Percentiles rank a stretch among this genome's conserved stretches.
phyloP scores from a whole-genome alignment of 2,113 vertebrate species.

The Aptenodytes forsteri region DNA sequence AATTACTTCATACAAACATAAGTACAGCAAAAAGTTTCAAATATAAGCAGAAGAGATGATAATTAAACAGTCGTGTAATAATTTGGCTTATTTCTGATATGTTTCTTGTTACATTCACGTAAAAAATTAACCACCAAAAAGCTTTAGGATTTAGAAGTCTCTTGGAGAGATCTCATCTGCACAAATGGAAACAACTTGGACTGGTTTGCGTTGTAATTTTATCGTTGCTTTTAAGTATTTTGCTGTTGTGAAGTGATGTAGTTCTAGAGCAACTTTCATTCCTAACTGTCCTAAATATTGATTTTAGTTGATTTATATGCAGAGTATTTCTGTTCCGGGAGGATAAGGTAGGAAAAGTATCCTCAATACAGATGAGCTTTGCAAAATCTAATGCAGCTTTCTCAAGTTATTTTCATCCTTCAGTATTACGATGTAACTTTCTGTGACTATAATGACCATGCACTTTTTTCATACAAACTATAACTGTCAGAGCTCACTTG shows the following conservation, averaged over 20 bases:
- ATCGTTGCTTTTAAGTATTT: constrained; percentile 29
- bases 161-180: background rate
- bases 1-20: constrained; percentile 5
- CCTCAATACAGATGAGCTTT: constrained; percentile 27
- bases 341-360: background rate
- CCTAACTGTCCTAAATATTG: constrained; percentile 48
- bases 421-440: background rate
- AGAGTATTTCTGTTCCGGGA: constrained; percentile 26
- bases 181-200: background rate
- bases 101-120: background rate
- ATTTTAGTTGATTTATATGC: constrained; percentile 56
- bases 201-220: constrained; percentile 18
- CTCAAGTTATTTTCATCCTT: constrained; percentile 1
- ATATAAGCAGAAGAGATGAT: background rate
- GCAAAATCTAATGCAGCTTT: background rate
- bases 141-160: background rate
- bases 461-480: background rate
- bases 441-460: background rate
- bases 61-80: background rate
- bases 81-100: background rate
- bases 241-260: background rate
- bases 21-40: background rate
- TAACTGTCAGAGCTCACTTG: constrained; percentile 1
- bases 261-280: constrained; percentile 17
- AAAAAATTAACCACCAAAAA: background rate